Base-by-base conservation (phyloP, 2,888 invertebrate genomes). In the Eudasyphora cyanicolor region DNA sequence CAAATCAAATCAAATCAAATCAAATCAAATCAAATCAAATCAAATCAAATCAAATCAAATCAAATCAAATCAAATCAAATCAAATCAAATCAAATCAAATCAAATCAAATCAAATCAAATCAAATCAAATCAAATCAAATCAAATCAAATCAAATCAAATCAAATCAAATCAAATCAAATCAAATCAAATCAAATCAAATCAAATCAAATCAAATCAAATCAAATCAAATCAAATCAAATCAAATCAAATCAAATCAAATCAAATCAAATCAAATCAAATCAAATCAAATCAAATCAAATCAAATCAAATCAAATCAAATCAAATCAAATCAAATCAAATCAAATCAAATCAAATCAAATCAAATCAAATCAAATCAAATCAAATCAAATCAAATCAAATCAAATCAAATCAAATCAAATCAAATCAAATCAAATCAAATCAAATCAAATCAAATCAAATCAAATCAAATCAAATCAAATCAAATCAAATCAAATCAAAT, bases 1-100 rank as follows among this genome's bases (percentile, higher is more conserved):
- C 49, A 49, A 49, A 49, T 49, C 49, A 49, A 49, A 49, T 49
- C 49, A 49, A 49, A 49, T 49, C 49, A 49, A 49, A 49, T 49
- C 49, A 49, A 49, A 49, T 49, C 49, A 49, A 49, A 49, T 49
- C 49, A 49, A 49, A 49, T 49, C 49, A 49, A 49, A 49, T 49
- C 49, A 49, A 49, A 49, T 49, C 49, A 49, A 49, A 49, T 49
- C 49, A 49, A 49, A 49, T 49, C 49, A 49, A 49, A 49, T 49
- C 49, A 49, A 49, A 49, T 49, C 49, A 49, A 49, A 49, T 49
- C 49, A 49, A 49, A 49, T 49, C 49, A 49, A 49, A 49, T 49
- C 49, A 49, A 49, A 49, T 49, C 49, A 49, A 49, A 49, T 49
- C 49, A 49, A 49, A 49, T 49, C 49, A 49, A 49, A 49, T 49